A percentile compares a stretch with the other conserved stretches of the same genome.
Conservation (phyloP, 1,140 invertebrate species). For the Drosophila biarmipes region DNA sequence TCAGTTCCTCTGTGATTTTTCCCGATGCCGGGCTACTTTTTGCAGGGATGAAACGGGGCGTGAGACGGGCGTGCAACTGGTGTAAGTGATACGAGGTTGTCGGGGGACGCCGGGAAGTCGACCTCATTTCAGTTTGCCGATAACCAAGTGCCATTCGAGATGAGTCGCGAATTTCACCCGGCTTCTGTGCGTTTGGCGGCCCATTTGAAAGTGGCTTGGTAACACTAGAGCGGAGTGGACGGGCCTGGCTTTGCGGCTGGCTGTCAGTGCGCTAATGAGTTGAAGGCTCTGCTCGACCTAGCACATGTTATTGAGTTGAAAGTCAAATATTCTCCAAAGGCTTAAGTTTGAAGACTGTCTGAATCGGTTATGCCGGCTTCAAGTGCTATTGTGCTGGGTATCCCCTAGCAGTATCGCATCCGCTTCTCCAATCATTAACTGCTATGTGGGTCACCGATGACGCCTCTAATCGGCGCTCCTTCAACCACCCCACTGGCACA, state of each 20-base stretch:
- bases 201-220: constrained; percentile 41
- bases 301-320: neutral
- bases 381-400: neutral
- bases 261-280: neutral
- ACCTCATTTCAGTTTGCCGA: constrained; percentile 18
- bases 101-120: neutral
- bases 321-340: neutral
- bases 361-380: neutral
- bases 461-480: constrained; percentile 37
- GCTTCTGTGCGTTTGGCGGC: constrained; percentile 6
- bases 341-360: too few species aligned
- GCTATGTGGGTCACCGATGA: constrained; percentile 50
- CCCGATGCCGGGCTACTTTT: constrained; percentile 13
- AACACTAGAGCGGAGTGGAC: constrained; percentile 8
- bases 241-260: neutral
- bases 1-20: constrained; percentile 14
- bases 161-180: constrained; percentile 44
- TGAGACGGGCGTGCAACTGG: constrained; percentile 40
- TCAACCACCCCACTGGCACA: constrained; percentile 27
- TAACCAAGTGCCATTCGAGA: constrained; percentile 62
- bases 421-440: neutral
- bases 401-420: neutral
- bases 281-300: neutral
- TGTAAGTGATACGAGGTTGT: constrained; percentile 61
- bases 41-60: constrained; percentile 28